A percentile compares a stretch with the other conserved stretches of the same genome.
These are phyloP conservation scores for Caiman crocodilus DNA, from an alignment of 2,797 vertebrate genomes.

Conservation along the genomic window DNA sequence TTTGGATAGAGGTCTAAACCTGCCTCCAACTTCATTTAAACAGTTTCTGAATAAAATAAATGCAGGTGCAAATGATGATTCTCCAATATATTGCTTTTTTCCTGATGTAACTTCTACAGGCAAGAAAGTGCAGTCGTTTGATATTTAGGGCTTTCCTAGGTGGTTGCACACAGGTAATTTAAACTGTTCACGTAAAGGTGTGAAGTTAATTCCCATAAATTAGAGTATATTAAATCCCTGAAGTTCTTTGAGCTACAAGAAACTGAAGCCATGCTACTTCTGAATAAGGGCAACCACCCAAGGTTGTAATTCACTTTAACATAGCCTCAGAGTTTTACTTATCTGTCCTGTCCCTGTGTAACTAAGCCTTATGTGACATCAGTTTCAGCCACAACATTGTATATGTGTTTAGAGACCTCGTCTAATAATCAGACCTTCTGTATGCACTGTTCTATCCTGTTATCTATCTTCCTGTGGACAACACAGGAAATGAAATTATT, in stretches of 20 bases:
- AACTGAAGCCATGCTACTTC: conserved; percentile 44
- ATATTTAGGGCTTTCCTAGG: conserved; percentile 16
- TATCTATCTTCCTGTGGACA: conserved; percentile 27
- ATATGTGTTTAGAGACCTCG: neutral
- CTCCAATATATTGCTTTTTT: conserved; percentile 28
- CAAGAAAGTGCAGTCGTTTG: conserved; percentile 27
- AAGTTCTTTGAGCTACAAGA: conserved; percentile 29
- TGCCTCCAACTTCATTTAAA: conserved; percentile 16
- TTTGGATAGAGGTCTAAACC: neutral
- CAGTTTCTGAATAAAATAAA: conserved; percentile 31
- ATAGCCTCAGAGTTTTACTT: conserved; percentile 40
- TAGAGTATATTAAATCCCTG: conserved; percentile 53
- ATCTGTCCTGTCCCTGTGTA: conserved; percentile 39
- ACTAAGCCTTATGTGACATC: neutral
- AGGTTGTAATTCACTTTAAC: conserved; percentile 46
- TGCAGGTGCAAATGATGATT: conserved; percentile 47
- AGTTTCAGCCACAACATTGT: conserved; percentile 10
- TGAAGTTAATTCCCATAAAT: conserved; percentile 60
- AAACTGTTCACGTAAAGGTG: conserved; percentile 6
- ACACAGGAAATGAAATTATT: conserved; percentile 6
- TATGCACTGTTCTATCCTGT: neutral
- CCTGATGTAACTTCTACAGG: conserved; percentile 8
- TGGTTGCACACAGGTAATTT: conserved; percentile 16
- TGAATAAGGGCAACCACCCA: conserved; percentile 24
- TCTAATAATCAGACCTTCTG: neutral